Base-by-base conservation (phyloP, 2,797 vertebrate genomes). In the Harpagifer antarcticus region DNA sequence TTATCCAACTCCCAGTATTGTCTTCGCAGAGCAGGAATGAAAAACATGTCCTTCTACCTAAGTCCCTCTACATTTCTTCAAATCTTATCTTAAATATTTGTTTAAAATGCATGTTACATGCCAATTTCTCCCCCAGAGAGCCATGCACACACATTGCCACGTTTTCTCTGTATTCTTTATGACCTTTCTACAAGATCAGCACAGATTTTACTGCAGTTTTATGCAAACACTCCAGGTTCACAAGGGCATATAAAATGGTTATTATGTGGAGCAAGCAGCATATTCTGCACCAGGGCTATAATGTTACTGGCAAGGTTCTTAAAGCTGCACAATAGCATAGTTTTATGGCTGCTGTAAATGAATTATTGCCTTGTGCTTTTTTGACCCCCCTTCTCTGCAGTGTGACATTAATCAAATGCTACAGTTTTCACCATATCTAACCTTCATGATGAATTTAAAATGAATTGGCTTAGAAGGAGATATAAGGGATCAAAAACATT, bases 191-290 rank as follows among this genome's bases (percentile, higher is more conserved):
- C 75, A 42, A 74, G 45, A 78, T 47, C 77, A 71, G 74, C 77
- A 67, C 56, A 73, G 66, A 77, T 74, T 88, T 89, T 81, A 87
- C 31, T 73, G 52, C 47, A 5, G 44, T 68, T 59, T 83, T 83
- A 76, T 62, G 67, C 75, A 84, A 85, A 87, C 84, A 72, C 61
- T 77, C 16, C 50, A 57, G 37, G 64, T 85, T 86, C 82, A 90
- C 76, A 74, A 72, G 81, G 57, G 20, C 69, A 73, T 61, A 88
- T 89, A 82, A 81, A 89, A 83, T 72, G 49, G 59, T 85, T 83
- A 74, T 48, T 86, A 78, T 77, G 81, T 79, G 71, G 67, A 60
- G 61, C 58, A 40, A 69, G 72, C 77, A 48, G 59, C 67, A 68
- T 52, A 58, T 70, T 59, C 74, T 79, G 68, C 66, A 65, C 59